Base-by-base conservation (phyloP, 2,888 invertebrate species). In the Epinotia nisella region DNA sequence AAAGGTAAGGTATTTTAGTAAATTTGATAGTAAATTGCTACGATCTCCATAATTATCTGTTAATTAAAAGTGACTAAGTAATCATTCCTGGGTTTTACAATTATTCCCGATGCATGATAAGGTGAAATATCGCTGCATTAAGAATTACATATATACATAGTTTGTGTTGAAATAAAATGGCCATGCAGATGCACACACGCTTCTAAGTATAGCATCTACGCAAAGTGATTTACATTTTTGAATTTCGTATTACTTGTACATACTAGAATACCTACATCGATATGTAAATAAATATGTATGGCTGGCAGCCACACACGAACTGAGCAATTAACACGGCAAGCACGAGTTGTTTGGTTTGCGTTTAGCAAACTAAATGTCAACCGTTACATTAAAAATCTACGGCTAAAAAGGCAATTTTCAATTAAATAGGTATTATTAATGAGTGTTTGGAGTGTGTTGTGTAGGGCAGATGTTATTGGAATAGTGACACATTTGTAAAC, bases 321-420 rank as follows among this genome's bases (percentile, higher is more conserved):
- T 62, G 29, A 56, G 67, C 58, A 72, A 68, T 68, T 68, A 71
- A 56, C 68, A 41, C 39, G n/a, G 49, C 53, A 13, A 49, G n/a
- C 58, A 35, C 60, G 49, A 51, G 58, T 68, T 73, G 68, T 64
- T 51, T 62, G 56, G 51, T 73, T 45, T 62, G 49, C 35, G 35
- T 64, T 67, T 67, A 67, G 58, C 58, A 66, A 61, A 51, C 56
- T 58, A 72, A 73, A 73, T 73, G 72, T 58, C 72, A 73, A 68
- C 51, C 55, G 62, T 67, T 67, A 45, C 53, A 5, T 29, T 29
- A 56, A 24, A 59, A 24, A 59, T 41, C 35, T 41, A 29, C 11
- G 35, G 21, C 56, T 51, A 24, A 73, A 67, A 58, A 62, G 68
- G 72, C 35, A 61, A 41, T 73, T 68, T 68, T 58, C 39, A 62